Evolutionary conservation across 2,888 invertebrate species (phyloP), one percentile per base, ranked within the genome.

Genomic region (Dryobotodes eremita): DNA sequence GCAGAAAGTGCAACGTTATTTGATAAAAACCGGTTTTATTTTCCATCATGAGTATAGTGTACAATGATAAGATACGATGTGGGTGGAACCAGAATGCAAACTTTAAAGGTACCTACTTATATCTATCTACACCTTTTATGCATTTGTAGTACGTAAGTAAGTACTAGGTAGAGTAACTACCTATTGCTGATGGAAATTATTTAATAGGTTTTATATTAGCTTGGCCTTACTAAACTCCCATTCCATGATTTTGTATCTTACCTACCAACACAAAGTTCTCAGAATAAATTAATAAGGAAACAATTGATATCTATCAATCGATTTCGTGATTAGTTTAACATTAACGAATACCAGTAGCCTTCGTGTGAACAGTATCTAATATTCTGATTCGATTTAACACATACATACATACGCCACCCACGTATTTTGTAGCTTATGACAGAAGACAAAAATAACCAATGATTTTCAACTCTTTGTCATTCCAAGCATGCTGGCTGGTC

Each of bases 381-480:
- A 62, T 65, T 75, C 69, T 59, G 50, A 65, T 31, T 65, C n/a
- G 26, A 69, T 68, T 73, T 73, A 82, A 71, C 42, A 36, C 23
- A 53, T 64, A 66, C 61, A 83, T 83, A 82, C 53, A 79, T 66
- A 88, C 42, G 70, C 86, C 80, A 84, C 85, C 80, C 88, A 89
- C 86, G 86, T 83, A 75, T 71, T 66, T 46, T 64, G 59, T 48
- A 48, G 59, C 74, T 66, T 84, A 80, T 83, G 75, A 76, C 20
- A 68, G 71, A 74, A 77, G 74, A 71, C 80, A 82, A 83, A 86
- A 85, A 86, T 86, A 86, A 74, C 79, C 79, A 80, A 80, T 82
- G 72, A 72, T 84, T 78, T 86, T 79, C 61, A 48, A 77, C 36
- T 81, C 50, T 84, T 89, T 88, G 75, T 83, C 69, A 89, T 89